Conservation (phyloP, 2,797 vertebrate genomes). For the Protonibea diacanthus region DNA sequence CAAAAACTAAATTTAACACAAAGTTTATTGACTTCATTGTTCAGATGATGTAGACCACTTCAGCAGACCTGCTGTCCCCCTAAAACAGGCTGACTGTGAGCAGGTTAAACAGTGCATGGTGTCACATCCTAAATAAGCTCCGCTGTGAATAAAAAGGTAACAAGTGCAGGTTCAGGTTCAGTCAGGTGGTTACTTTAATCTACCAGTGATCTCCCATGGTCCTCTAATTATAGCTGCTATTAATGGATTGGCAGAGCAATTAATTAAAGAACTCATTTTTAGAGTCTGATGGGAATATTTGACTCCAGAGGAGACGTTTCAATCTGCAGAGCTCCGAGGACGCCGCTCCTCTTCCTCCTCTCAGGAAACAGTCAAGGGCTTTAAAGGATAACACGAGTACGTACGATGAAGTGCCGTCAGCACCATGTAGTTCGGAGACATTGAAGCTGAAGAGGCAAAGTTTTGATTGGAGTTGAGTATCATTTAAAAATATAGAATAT, state of each 20-base stretch:
- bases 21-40: too few relatives aligned
- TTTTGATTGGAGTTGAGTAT: too few relatives aligned
- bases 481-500: too few relatives aligned
- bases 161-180: constrained; percentile 54
- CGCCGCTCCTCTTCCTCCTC: not conserved
- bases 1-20: too few relatives aligned
- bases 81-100: too few relatives aligned
- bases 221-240: constrained; percentile 79
- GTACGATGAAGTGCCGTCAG: too few relatives aligned
- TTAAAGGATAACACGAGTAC: too few relatives aligned
- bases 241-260: constrained; percentile 77
- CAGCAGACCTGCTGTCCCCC: too few relatives aligned
- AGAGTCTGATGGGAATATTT: constrained; percentile 69
- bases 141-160: constrained; percentile 42
- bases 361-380: too few relatives aligned
- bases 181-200: constrained; percentile 69
- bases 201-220: constrained; percentile 62
- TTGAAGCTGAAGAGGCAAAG: too few relatives aligned
- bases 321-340: constrained; percentile 50
- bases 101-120: not conserved
- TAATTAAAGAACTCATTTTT: constrained; percentile 77
- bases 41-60: too few relatives aligned
- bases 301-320: constrained; percentile 58
- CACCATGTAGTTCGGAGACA: too few relatives aligned
- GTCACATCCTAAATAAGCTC: not conserved